These are phyloP conservation scores for Rhinichthys klamathensis DNA, from an alignment of 2,113 vertebrate species.

Conservation along the genomic window DNA sequence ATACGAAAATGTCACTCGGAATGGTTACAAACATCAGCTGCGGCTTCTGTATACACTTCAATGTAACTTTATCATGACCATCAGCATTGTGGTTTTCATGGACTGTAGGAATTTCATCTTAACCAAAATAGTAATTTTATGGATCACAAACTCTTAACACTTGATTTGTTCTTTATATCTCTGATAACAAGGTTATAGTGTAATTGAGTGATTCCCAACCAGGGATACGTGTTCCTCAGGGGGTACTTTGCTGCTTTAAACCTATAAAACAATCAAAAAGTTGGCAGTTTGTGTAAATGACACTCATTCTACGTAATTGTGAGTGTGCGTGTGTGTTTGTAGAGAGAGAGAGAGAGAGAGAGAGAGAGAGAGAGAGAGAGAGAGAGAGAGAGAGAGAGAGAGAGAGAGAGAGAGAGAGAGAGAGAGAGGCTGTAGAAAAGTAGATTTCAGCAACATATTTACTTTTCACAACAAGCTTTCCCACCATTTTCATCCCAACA, in stretches of 20 bases:
- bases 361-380: too few species aligned
- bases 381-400: too few species aligned
- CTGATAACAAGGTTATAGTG: not conserved
- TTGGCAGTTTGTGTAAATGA: not conserved
- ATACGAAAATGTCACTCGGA: not conserved
- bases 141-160: constrained; percentile 19
- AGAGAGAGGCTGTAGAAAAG: too few species aligned
- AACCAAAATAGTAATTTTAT: not conserved
- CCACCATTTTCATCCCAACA: too few species aligned
- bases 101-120: not conserved
- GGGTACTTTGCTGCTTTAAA: not conserved
- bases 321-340: not conserved
- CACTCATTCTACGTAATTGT: not conserved
- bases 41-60: not conserved
- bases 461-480: too few species aligned
- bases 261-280: not conserved
- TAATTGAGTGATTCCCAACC: not conserved
- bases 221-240: not conserved
- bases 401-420: too few species aligned
- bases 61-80: not conserved
- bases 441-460: too few species aligned
- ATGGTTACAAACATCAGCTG: not conserved
- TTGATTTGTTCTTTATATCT: not conserved
- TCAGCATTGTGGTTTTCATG: not conserved
- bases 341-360: too few species aligned